Conservation (phyloP, 2,888 invertebrate genomes). For the Pheosia gnoma region DNA sequence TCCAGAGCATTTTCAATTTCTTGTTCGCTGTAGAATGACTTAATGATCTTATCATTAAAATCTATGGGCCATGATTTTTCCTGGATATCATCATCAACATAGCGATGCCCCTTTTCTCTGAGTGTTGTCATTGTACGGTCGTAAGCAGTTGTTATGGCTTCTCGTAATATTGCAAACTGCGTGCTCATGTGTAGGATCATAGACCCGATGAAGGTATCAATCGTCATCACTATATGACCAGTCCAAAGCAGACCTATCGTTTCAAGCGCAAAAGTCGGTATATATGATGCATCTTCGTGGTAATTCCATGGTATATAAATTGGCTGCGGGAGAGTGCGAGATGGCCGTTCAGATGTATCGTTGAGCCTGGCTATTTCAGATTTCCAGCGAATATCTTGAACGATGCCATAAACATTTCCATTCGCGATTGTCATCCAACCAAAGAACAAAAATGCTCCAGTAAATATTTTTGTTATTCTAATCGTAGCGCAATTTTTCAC, state of each 20-base stretch:
- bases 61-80: slow-evolving; percentile 19
- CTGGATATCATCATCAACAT: slow-evolving; percentile 22
- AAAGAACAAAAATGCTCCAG: slow-evolving; percentile 68
- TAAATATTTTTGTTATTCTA: slow-evolving; percentile 61
- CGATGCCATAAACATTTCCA: slow-evolving; percentile 66
- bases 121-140: slow-evolving; percentile 63
- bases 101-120: slow-evolving; percentile 31
- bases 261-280: slow-evolving; percentile 69
- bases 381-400: slow-evolving; percentile 72
- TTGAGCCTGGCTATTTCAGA: slow-evolving; percentile 56
- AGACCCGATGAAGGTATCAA: slow-evolving; percentile 76
- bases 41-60: slow-evolving; percentile 52
- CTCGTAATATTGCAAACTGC: slow-evolving; percentile 68
- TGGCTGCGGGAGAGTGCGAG: slow-evolving; percentile 71
- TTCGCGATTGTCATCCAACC: slow-evolving; percentile 77
- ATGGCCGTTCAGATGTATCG: slow-evolving; percentile 49
- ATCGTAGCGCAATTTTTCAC: slow-evolving; percentile 57
- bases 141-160: slow-evolving; percentile 67
- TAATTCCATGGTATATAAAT: slow-evolving; percentile 79
- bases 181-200: slow-evolving; percentile 75
- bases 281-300: slow-evolving; percentile 61
- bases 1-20: slow-evolving; percentile 65
- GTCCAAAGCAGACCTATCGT: slow-evolving; percentile 75
- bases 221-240: slow-evolving; percentile 76
- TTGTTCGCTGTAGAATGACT: slow-evolving; percentile 48